A percentile compares a stretch with the other conserved stretches of the same genome.
Conservation (phyloP, 2,797 vertebrate species). For the Xerus rutilus region DNA sequence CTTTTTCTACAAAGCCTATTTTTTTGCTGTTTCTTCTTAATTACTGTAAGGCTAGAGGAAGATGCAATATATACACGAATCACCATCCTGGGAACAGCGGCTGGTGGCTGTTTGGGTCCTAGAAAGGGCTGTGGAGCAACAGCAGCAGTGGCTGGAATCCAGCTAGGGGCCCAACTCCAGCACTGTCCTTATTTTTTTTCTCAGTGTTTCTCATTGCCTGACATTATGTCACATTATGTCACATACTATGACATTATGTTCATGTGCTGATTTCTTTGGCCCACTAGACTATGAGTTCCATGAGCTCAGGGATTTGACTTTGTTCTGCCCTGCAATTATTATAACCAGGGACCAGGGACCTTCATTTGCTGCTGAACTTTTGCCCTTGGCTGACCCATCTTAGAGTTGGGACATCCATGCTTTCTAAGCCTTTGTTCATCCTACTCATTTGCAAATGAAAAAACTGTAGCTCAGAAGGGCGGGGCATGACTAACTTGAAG, state of each 20-base stretch:
- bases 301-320: not conserved
- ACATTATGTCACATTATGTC: too few species aligned
- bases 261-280: not conserved
- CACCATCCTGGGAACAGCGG: slow-evolving; percentile 90
- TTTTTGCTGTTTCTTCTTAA: slow-evolving; percentile 99
- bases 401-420: not conserved
- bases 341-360: not conserved
- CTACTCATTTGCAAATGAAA: slow-evolving; percentile 11
- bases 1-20: slow-evolving; percentile 96
- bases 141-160: slow-evolving; percentile 21
- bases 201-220: not conserved
- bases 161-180: not conserved
- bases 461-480: not conserved
- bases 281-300: not conserved
- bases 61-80: slow-evolving; percentile 97
- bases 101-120: slow-evolving; percentile 28
- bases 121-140: slow-evolving; percentile 52
- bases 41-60: slow-evolving; percentile 95
- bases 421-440: slow-evolving; percentile 4
- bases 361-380: not conserved
- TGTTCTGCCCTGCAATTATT: not conserved
- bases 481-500: not conserved
- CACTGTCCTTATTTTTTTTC: not conserved
- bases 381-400: not conserved
- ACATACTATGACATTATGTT: not conserved